phyloP scores from a whole-genome alignment of 2,797 vertebrate species.

The Synanceia verrucosa region DNA sequence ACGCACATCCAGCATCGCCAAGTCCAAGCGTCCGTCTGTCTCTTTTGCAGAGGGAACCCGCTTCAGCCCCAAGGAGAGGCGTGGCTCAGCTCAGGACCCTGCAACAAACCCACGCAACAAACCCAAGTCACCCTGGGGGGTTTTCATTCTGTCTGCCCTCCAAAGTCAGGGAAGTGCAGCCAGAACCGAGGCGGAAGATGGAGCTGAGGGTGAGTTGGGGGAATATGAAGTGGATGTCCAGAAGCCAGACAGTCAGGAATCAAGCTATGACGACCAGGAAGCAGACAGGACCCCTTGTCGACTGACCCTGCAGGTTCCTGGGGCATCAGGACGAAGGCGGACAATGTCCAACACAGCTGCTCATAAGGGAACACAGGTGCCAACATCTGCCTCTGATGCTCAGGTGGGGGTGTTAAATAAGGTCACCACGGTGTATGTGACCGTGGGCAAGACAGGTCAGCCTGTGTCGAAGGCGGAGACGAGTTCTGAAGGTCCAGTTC shows the following conservation, averaged over 20 bases:
- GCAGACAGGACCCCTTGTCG: constrained; percentile 47
- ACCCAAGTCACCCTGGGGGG: constrained; percentile 83
- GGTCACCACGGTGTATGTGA: constrained; percentile 91
- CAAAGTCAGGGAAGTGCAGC: constrained; percentile 57
- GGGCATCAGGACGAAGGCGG: constrained; percentile 69
- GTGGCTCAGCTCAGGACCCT: constrained; percentile 81
- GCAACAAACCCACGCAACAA: constrained; percentile 77
- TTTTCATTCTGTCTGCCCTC: constrained; percentile 77
- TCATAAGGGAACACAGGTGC: constrained; percentile 69
- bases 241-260: constrained; percentile 53
- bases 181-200: constrained; percentile 52
- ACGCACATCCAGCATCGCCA: constrained; percentile 95
- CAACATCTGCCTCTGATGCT: constrained; percentile 67
- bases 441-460: constrained; percentile 82
- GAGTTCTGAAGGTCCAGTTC: constrained; percentile 82
- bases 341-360: constrained; percentile 75
- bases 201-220: constrained; percentile 39
- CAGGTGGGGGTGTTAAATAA: constrained; percentile 64
- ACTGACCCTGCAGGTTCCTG: constrained; percentile 49
- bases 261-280: constrained; percentile 67
- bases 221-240: constrained; percentile 59
- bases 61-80: constrained; percentile 85
- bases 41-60: constrained; percentile 98
- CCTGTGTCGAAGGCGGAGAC: constrained; percentile 71
- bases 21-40: constrained; percentile 93